Evolutionary conservation across 2,797 vertebrate genomes (phyloP).

Genomic region (Karalla daura): DNA sequence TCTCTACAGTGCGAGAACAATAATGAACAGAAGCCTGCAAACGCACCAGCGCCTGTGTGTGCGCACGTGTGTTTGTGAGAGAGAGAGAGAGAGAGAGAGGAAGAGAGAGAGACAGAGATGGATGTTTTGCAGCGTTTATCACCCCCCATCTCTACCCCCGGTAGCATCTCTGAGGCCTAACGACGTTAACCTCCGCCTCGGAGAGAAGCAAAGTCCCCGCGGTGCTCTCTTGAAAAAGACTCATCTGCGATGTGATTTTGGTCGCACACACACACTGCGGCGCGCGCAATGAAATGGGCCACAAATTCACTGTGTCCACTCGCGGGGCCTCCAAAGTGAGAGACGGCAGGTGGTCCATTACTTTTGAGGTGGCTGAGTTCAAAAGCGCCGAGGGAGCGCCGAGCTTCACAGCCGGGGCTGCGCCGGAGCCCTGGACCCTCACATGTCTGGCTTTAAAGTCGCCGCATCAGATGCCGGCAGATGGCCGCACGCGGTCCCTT

Average conservation of each 20-base stretch:
- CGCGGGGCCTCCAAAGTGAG: slow-evolving; percentile 29
- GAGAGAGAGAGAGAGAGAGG: background rate
- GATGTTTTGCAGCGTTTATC: slow-evolving; percentile 23
- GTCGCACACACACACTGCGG: slow-evolving; percentile 11
- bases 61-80: background rate
- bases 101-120: background rate
- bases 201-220: slow-evolving; percentile 28
- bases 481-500: slow-evolving; percentile 38
- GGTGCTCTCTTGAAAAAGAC: slow-evolving; percentile 17
- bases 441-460: slow-evolving; percentile 43
- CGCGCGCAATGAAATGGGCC: slow-evolving; percentile 30
- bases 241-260: slow-evolving; percentile 44
- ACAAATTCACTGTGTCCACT: slow-evolving; percentile 40
- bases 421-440: slow-evolving; percentile 20
- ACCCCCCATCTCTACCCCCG: slow-evolving; percentile 9
- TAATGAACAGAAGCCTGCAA: background rate
- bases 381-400: slow-evolving; percentile 36
- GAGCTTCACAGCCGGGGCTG: slow-evolving; percentile 29
- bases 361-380: slow-evolving; percentile 47
- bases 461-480: slow-evolving; percentile 54
- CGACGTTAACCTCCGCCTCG: slow-evolving; percentile 52
- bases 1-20: slow-evolving; percentile 15
- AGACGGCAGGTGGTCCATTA: slow-evolving; percentile 56
- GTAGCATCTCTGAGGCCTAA: slow-evolving; percentile 16
- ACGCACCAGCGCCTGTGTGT: background rate